A percentile compares a stretch with the other conserved stretches of the same genome.
Conservation (phyloP, 2,113 vertebrate genomes). For the Nesospiza acunhae region DNA sequence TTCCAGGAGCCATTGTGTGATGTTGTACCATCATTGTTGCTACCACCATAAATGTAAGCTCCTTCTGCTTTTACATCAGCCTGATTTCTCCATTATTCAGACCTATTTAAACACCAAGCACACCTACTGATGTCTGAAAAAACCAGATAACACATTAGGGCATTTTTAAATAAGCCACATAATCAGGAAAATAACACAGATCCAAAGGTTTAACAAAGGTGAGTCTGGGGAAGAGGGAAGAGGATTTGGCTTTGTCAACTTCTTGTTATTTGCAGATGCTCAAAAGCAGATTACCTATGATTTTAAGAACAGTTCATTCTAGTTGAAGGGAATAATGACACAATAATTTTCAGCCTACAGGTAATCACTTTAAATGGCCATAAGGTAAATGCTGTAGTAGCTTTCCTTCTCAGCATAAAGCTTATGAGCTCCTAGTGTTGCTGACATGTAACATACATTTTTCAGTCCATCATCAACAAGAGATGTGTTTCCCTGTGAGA, state of each 20-base stretch:
- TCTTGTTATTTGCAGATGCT: not conserved
- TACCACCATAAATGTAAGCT: not conserved
- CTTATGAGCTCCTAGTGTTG: not conserved
- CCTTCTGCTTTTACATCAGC: constrained; percentile 16
- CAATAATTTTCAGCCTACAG: constrained; percentile 44
- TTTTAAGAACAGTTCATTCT: constrained; percentile 31
- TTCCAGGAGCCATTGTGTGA: constrained; percentile 35
- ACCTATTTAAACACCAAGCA: not conserved
- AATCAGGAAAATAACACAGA: not conserved
- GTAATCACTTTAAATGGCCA: constrained; percentile 28
- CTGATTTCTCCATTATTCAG: constrained; percentile 8
- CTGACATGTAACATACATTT: not conserved
- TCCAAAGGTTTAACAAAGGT: constrained; percentile 8
- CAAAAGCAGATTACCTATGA: not conserved
- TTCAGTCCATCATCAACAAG: not conserved
- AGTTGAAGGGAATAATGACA: not conserved
- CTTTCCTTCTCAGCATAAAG: not conserved
- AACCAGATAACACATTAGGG: constrained; percentile 6
- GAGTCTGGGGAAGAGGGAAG: not conserved
- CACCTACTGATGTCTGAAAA: constrained; percentile 1
- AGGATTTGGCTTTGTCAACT: constrained; percentile 5
- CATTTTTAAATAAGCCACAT: constrained; percentile 36
- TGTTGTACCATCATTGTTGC: constrained; percentile 42
- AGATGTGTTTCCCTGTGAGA: not conserved
- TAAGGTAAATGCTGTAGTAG: not conserved